Evolutionary conservation across 2,888 invertebrate genomes (phyloP), one percentile per base, ranked within the genome.

Genomic region (Zootermopsis nevadensis): DNA sequence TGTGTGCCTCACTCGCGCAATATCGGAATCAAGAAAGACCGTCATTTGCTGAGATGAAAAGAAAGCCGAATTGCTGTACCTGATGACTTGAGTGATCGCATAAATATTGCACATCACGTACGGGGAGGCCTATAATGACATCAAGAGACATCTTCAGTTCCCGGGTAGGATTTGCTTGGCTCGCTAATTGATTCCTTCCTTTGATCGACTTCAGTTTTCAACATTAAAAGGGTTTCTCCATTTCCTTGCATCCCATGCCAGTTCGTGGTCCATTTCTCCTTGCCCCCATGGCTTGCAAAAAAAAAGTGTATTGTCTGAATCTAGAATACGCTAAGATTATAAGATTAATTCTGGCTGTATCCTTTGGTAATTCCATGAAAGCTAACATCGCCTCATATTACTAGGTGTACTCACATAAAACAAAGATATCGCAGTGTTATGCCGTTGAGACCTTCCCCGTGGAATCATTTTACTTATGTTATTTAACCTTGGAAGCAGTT

Each of bases 141-240:
- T 69, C 15, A 69, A 33, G 10, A 69, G 69, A 33, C 69, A 0
- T 31, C 30, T 69, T 15, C 60, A 27, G 27, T 27, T 8, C n/a
- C 27, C 60, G 27, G 19, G 60, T 1, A 60, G 27, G n/a, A 60
- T 6, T 60, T 27, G 27, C 60, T 6, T 60, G 7, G 60, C 33
- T 30, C 22, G 33, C 69, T 33, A 69, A 69, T 69, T 69, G 69
- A 69, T 69, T 69, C 33, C 31, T 31, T 69, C 31, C 69, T 33
- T 69, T 69, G 30, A 69, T 69, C 69, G 69, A 69, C 33, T 69
- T 6, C 30, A 33, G 69, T 33, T 4, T 31, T 1, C 69, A 19
- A 69, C 69, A 69, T 69, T 69, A 69, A 33, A 69, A 69, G 33
- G 22, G 33, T 33, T 69, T 6, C 4, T 7, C 3, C 60, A 0